phyloP scores from a whole-genome alignment of 2,797 vertebrate genomes.

The Chanos chanos region DNA sequence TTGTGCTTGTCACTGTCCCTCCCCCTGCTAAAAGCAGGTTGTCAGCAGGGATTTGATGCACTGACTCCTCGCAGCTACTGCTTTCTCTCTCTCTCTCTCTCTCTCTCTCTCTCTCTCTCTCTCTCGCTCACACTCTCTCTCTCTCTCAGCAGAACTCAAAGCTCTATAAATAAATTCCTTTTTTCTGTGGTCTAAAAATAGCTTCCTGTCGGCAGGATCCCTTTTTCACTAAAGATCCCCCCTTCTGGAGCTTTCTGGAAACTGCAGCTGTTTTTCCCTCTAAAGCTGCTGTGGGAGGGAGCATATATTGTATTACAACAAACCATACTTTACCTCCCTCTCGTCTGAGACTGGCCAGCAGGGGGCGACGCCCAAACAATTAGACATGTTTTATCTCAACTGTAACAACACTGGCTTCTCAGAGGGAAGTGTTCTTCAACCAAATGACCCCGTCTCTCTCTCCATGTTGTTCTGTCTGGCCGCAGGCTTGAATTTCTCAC shows the following conservation, averaged over 20 bases:
- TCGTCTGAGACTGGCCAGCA: conserved; percentile 4
- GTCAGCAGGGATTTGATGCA: conserved; percentile 47
- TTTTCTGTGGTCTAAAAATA: conserved; percentile 54
- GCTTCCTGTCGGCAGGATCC: conserved; percentile 29
- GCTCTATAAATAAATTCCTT: conserved; percentile 55
- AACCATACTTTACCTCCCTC: conserved; percentile 5
- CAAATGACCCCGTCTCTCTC: background rate
- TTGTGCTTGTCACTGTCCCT: conserved; percentile 21
- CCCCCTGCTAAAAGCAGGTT: conserved; percentile 26
- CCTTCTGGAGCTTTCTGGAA: conserved; percentile 28
- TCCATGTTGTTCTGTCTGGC: too few species aligned
- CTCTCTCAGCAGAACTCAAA: conserved; percentile 41
- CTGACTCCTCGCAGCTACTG: conserved; percentile 37
- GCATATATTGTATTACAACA: conserved; percentile 17
- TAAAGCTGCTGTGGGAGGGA: background rate
- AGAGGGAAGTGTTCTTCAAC: too few species aligned
- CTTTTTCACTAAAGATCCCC: conserved; percentile 24
- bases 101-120: too few species aligned
- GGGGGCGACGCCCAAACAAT: conserved; percentile 14
- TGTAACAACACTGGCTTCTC: conserved; percentile 5
- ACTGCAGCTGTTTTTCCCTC: conserved; percentile 17
- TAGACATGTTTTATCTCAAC: conserved; percentile 8
- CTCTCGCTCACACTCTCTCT: too few species aligned
- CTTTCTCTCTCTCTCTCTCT: conserved; percentile 33
- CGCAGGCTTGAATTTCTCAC: too few species aligned